Evolutionary conservation across 2,113 vertebrate species (phyloP).

Genomic region (Leiothrix lutea): DNA sequence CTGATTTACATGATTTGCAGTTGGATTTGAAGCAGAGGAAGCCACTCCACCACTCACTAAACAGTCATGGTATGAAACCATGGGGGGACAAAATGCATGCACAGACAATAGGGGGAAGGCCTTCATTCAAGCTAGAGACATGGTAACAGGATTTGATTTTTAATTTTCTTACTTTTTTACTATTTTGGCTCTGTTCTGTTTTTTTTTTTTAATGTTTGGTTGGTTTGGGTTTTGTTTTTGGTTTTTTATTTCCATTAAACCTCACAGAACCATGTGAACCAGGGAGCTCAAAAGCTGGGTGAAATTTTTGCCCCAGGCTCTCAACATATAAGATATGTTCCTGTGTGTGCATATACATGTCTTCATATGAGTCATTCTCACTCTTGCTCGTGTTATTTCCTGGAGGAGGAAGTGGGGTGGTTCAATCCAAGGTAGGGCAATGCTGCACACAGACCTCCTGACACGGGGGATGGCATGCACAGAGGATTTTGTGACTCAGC

Average conservation of each 20-base stretch:
- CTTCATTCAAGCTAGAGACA: neutral
- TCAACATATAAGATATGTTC: neutral
- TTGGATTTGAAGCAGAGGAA: neutral
- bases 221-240: neutral
- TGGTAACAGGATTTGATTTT: neutral
- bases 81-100: neutral
- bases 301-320: slow-evolving; percentile 21
- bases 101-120: neutral
- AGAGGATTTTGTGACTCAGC: neutral
- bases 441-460: neutral
- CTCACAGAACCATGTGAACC: neutral
- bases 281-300: neutral
- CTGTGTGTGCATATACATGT: slow-evolving; percentile 24
- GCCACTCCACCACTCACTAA: neutral
- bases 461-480: neutral
- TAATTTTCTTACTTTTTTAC: neutral
- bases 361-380: slow-evolving; percentile 61
- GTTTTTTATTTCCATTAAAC: neutral
- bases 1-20: neutral
- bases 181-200: neutral
- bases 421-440: slow-evolving; percentile 29
- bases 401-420: slow-evolving; percentile 36
- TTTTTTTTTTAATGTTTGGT: neutral
- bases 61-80: neutral
- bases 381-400: slow-evolving; percentile 53